Evolutionary conservation across 2,888 invertebrate genomes (phyloP), one percentile per base, ranked within the genome.

Genomic region (Orthosia cruda): DNA sequence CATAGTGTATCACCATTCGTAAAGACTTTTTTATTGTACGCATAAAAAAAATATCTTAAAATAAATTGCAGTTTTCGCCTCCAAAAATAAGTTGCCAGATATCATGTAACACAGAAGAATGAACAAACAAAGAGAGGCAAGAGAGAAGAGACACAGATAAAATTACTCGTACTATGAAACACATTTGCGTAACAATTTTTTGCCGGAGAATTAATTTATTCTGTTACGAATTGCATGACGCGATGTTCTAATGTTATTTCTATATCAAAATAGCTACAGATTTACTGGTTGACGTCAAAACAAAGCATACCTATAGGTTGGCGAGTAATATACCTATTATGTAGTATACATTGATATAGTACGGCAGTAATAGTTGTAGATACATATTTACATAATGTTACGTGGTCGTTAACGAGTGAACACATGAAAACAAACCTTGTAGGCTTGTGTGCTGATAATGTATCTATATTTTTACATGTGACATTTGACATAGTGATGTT

Each of bases 241-340:
- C 40, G 49, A 59, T 49, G 40, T 64, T 64, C 52, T 11, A 23
- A 52, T 52, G 32, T 52, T 81, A 52, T 45, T 20, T 54, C n/a
- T 20, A 57, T n/a, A 74, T 47, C 12, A 16, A 74, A 74, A 61
- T 64, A 80, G n/a, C 57, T 49, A 52, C 45, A 47, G 57, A 32
- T 50, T 45, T 45, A 13, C 32, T 52, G 15, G 15, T 7, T 77
- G 63, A 80, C 77, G 80, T 77, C 77, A 74, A 32, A 63, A 74
- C 76, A 74, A 81, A 52, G 49, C 61, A 18, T 64, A 54, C 18
- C 13, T 18, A 12, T 76, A 40, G 26, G 18, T 47, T 69, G 16
- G 3, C 13, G 47, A 59, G n/a, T 40, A 23, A 23, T 40, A 66
- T 45, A 70, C n/a, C n/a, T n/a, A 26, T 9, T 40, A 40, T 40